Evolutionary conservation across 23 tunicate species (phyloP), one percentile per base, ranked within the genome.

Genomic region (Clavelina lepadiformis): DNA sequence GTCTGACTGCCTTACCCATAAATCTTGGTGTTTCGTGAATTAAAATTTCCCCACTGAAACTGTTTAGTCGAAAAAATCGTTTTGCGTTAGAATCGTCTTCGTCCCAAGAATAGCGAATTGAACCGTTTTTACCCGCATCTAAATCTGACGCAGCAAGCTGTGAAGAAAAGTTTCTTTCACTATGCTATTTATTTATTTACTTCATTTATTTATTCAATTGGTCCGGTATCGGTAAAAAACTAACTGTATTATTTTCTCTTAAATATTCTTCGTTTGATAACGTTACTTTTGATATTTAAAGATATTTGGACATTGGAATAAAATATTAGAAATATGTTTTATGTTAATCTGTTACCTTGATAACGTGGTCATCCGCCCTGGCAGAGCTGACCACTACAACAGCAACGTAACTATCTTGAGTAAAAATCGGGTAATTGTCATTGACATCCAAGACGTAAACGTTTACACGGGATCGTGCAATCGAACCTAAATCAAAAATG

Each of bases 361-460:
- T 2, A 1, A 71, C 76, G 25, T 35, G 19, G 27, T 55, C 33
- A 19, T 28, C 60, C 29, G 34, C 38, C 51, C 22, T 21, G 1
- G 30, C 63, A 20, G 66, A 31, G 33, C 47, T 8, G 22, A 63
- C 61, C 28, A 32, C 35, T 2, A 76, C 46, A 26, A 29, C 46
- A 3, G 65, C 41, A 4, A 2, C 33, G 52, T 76, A 76, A 31
- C 3, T 2, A 3, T 24, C 24, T 29, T 51, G 74, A 3, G 38
- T 31, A 28, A 76, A 76, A 1, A 29, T 31, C 20, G 92, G 92
- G 0, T 67, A 58, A 31, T 77, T 78, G 54, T 83, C 92, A 49
- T 83, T 83, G 33, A 83, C 83, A 57, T 83, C 92, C 3, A 4
- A 19, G 18, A 83, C 75, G 27, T n/a, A 22, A n/a, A 83, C 63